Base-by-base conservation (phyloP, 2,113 vertebrate genomes). In the Acanthisitta chloris region DNA sequence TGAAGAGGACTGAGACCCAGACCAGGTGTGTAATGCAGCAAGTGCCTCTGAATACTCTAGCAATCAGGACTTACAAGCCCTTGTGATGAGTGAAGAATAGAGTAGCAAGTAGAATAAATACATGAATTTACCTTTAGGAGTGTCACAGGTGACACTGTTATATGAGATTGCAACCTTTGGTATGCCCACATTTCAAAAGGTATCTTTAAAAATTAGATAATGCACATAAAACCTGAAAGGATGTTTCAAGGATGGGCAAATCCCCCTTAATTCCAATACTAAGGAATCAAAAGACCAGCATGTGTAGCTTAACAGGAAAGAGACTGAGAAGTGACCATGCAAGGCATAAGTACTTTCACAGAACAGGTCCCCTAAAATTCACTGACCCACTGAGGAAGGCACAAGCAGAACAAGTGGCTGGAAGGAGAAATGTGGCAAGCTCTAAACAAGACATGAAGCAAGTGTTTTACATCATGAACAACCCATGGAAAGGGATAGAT, bases 381-480 rank as follows among this genome's bases (percentile, higher is more conserved):
- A 36, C 24, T 38, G 33, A 65, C 3, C 3, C 42, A 6, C 24
- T 16, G 40, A 72, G 57, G 80, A 88, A 72, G 13, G 18, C 2
- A 1, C 6, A 76, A 34, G 48, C 8, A 43, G 66, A 82, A 36
- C 0, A 2, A 85, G 11, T 0, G 0, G 33, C 38, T 54, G 29
- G 34, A 71, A 70, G 78, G 38, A 84, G 67, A 54, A 71, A 14
- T 1, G 0, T 5, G 0, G 21, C 25, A 81, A 80, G 42, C n/a
- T 69, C 52, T 49, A 80, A 86, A 42, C 17, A 28, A 48, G 55
- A 65, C 0, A 1, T 1, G 1, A 55, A 31, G 23, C 0, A 1
- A 17, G 21, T 1, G 2, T 19, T 81, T 52, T 48, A 61, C 34
- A 57, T 24, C 31, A 6, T 6, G 26, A 79, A 20, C 15, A 69